phyloP scores from a whole-genome alignment of 2,113 vertebrate species.

The Oncorhynchus keta region DNA sequence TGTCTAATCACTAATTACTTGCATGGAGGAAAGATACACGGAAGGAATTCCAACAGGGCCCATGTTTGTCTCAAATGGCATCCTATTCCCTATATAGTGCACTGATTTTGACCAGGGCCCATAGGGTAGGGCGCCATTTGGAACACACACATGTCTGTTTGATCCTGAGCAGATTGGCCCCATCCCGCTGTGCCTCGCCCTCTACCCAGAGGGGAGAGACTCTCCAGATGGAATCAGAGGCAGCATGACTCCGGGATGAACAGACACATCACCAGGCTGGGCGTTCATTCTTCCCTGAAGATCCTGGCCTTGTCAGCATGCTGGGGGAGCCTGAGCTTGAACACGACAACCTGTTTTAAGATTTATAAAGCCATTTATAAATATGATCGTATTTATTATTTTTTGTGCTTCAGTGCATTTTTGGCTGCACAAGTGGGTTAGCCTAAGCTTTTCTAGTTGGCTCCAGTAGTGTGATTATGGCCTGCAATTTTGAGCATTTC shows the following conservation, averaged over 20 bases:
- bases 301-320: not conserved
- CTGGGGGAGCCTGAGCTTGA: not conserved
- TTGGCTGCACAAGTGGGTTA: too few species aligned
- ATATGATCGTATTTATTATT: too few species aligned
- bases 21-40: too few species aligned
- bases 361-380: too few species aligned
- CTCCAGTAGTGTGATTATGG: too few species aligned
- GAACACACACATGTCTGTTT: not conserved
- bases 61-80: too few species aligned
- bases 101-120: not conserved
- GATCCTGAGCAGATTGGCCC: not conserved
- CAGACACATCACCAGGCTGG: slow-evolving; percentile 28
- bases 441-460: too few species aligned
- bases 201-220: not conserved
- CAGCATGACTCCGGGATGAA: slow-evolving; percentile 31
- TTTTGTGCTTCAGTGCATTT: too few species aligned
- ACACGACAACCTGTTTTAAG: not conserved
- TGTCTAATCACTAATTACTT: too few species aligned
- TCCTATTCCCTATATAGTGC: too few species aligned
- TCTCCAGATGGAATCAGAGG: slow-evolving; percentile 22
- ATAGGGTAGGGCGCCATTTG: not conserved
- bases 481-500: too few species aligned
- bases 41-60: too few species aligned
- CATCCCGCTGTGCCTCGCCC: not conserved
- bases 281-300: slow-evolving; percentile 24